Evolutionary conservation across 2,797 vertebrate species (phyloP).

Genomic region (Anas georgica): DNA sequence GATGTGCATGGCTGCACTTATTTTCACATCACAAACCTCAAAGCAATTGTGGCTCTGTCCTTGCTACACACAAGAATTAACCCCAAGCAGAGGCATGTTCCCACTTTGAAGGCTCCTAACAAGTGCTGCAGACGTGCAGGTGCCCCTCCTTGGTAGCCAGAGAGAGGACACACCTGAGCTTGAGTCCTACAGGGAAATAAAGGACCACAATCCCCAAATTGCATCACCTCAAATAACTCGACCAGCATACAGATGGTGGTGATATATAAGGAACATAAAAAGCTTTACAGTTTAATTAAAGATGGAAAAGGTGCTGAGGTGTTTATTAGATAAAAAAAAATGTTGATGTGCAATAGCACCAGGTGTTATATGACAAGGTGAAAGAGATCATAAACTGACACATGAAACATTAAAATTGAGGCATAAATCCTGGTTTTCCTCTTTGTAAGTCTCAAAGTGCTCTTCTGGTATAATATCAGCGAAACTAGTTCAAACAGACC

Average conservation of each 20-base stretch:
- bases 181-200: background rate
- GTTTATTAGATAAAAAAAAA: background rate
- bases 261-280: background rate
- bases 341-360: background rate
- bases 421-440: background rate
- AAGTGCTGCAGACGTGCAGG: background rate
- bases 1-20: rapidly evolving
- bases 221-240: background rate
- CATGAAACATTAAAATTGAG: background rate
- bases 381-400: background rate
- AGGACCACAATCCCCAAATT: background rate
- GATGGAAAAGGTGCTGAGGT: background rate
- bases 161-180: background rate
- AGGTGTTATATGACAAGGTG: background rate
- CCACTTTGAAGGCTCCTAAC: background rate
- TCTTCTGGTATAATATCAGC: background rate
- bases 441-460: background rate
- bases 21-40: background rate
- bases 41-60: rapidly evolving
- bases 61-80: rapidly evolving
- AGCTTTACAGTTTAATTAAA: background rate
- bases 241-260: background rate
- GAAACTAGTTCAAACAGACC: background rate
- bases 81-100: background rate
- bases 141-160: too few relatives aligned